A percentile compares a stretch with the other conserved stretches of the same genome.
phyloP scores from a whole-genome alignment of 2,113 vertebrate genomes.

The Columbina picui region DNA sequence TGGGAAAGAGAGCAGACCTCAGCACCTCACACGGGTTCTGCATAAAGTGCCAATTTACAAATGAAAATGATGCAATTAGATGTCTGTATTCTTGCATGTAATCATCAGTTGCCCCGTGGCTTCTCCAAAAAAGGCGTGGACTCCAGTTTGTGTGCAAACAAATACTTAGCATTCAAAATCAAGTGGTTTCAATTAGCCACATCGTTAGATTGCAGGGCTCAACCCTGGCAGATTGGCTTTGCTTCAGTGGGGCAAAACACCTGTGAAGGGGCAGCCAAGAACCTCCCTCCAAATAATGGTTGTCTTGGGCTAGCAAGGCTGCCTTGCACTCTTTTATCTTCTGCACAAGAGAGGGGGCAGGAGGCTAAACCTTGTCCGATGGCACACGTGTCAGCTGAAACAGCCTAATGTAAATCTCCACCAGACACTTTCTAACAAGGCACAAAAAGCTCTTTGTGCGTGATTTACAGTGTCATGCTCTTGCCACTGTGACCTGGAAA shows the following conservation, averaged over 20 bases:
- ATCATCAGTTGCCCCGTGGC: constrained; percentile 15
- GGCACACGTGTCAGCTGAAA: not conserved
- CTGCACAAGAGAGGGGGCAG: fast-evolving
- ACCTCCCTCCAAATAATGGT: not conserved
- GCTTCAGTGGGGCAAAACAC: not conserved
- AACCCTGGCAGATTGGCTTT: not conserved
- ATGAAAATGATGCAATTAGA: constrained; percentile 58
- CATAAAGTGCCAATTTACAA: constrained; percentile 59
- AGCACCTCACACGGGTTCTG: not conserved
- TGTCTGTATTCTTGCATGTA: constrained; percentile 53
- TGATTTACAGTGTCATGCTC: not conserved
- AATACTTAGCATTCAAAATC: constrained; percentile 42
- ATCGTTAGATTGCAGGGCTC: not conserved
- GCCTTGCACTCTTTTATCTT: not conserved
- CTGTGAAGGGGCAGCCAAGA: not conserved
- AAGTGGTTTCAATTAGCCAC: constrained; percentile 46
- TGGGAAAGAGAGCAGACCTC: constrained; percentile 49
- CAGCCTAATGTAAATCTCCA: not conserved
- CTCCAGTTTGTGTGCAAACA: constrained; percentile 61
- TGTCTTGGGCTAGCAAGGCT: not conserved
- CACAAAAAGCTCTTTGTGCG: fast-evolving
- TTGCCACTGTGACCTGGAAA: not conserved
- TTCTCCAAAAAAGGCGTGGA: constrained; percentile 58
- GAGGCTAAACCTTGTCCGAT: not conserved
- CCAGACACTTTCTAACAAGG: not conserved